Percentiles rank a stretch among this genome's conserved stretches.
Evolutionary conservation across 2,113 vertebrate genomes (phyloP).

Genomic region (Oreocharis arfaki): DNA sequence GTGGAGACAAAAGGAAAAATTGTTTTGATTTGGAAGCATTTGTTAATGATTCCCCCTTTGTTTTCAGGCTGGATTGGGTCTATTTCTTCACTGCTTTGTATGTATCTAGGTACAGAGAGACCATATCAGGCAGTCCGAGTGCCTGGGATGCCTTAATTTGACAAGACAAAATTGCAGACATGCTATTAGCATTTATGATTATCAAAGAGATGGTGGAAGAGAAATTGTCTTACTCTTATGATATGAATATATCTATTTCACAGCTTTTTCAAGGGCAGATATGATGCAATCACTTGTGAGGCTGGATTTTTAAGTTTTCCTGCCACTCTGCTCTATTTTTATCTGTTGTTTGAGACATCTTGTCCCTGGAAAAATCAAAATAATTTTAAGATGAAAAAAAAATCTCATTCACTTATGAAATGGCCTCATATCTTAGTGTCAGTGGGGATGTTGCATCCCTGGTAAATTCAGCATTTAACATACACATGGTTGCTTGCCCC

Average conservation of each 20-base stretch:
- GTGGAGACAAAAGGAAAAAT: not conserved
- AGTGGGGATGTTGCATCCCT: not conserved
- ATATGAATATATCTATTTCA: slow-evolving; percentile 44
- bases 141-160: slow-evolving; percentile 24
- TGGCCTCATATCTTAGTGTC: slow-evolving; percentile 22
- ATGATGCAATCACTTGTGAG: not conserved
- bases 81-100: not conserved
- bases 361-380: slow-evolving; percentile 52
- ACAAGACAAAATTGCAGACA: slow-evolving; percentile 14
- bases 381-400: slow-evolving; percentile 12
- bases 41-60: not conserved
- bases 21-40: slow-evolving; percentile 10
- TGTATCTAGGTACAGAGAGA: not conserved
- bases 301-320: not conserved
- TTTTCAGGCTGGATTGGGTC: not conserved
- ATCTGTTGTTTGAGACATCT: not conserved
- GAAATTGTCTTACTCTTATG: slow-evolving; percentile 37
- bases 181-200: slow-evolving; percentile 56
- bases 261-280: slow-evolving; percentile 46
- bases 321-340: slow-evolving; percentile 42
- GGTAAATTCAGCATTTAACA: slow-evolving; percentile 55
- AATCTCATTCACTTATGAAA: not conserved
- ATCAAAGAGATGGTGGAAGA: slow-evolving; percentile 45
- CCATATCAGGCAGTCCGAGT: not conserved
- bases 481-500: slow-evolving; percentile 35